phyloP scores from a whole-genome alignment of 2,888 invertebrate species.

The Troides oblongomaculatus region DNA sequence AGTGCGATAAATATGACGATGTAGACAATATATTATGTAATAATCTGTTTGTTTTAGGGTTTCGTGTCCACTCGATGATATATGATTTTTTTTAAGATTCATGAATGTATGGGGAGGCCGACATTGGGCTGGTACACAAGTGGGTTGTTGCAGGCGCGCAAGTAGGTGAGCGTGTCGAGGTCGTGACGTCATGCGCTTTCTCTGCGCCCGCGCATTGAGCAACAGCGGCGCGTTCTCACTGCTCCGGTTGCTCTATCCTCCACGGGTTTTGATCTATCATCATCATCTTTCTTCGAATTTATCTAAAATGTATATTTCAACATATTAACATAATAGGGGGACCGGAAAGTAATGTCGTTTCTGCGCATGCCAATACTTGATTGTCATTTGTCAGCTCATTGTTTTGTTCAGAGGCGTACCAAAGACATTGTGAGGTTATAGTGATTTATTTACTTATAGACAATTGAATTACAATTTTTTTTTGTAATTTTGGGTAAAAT shows the following conservation, averaged over 20 bases:
- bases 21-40: neutral
- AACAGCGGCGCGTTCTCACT: slow-evolving; percentile 40
- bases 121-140: slow-evolving; percentile 67
- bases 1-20: neutral
- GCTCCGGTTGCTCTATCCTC: slow-evolving; percentile 33
- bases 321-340: too few species aligned
- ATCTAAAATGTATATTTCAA: neutral
- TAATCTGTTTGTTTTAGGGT: neutral
- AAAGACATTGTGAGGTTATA: too few species aligned
- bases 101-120: slow-evolving; percentile 58
- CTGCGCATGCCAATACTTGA: too few species aligned
- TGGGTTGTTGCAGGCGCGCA: slow-evolving; percentile 68
- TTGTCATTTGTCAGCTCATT: too few species aligned
- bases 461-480: too few species aligned
- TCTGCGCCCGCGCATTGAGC: slow-evolving; percentile 73
- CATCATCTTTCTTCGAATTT: neutral
- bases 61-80: neutral
- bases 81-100: slow-evolving; percentile 33
- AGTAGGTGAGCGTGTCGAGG: slow-evolving; percentile 79
- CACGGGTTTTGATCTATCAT: slow-evolving; percentile 15
- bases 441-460: too few species aligned
- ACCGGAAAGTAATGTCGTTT: too few species aligned
- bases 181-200: slow-evolving; percentile 78
- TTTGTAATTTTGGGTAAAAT: too few species aligned
- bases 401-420: too few species aligned